These are phyloP conservation scores for Tethea ocularis DNA, from an alignment of 2,888 invertebrate species.

Conservation along the genomic window DNA sequence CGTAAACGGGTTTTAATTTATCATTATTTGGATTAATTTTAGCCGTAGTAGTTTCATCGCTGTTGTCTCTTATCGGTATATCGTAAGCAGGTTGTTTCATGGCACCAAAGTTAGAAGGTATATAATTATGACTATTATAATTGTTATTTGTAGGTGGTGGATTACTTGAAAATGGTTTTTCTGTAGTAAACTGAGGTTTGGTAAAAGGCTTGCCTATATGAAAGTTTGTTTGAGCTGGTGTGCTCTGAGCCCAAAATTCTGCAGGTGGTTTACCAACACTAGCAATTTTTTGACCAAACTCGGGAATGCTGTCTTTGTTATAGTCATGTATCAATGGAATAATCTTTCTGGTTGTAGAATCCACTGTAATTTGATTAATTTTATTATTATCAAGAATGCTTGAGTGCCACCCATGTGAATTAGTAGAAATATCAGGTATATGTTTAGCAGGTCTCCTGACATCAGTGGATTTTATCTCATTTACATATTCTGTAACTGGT, in stretches of 20 bases:
- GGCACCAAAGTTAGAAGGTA: conserved; percentile 61
- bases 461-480: conserved; percentile 46
- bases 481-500: conserved; percentile 52
- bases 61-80: conserved; percentile 75
- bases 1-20: conserved; percentile 63
- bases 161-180: conserved; percentile 38
- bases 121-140: conserved; percentile 57
- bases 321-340: conserved; percentile 69
- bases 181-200: conserved; percentile 50
- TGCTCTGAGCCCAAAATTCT: conserved; percentile 60
- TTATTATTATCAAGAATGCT: conserved; percentile 64
- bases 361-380: conserved; percentile 65
- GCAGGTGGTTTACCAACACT: conserved; percentile 71
- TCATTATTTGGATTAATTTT: conserved; percentile 41
- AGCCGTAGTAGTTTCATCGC: conserved; percentile 63
- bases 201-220: conserved; percentile 70
- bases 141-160: conserved; percentile 51
- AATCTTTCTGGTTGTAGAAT: conserved; percentile 69
- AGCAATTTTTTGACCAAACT: conserved; percentile 71
- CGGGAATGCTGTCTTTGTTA: conserved; percentile 54
- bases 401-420: conserved; percentile 79
- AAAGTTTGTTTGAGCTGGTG: conserved; percentile 47
- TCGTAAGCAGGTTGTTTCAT: conserved; percentile 73
- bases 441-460: conserved; percentile 63
- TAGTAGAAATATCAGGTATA: conserved; percentile 70